These are phyloP conservation scores for Ovis canadensis DNA, from an alignment of 2,113 vertebrate genomes.

Conservation along the genomic window DNA sequence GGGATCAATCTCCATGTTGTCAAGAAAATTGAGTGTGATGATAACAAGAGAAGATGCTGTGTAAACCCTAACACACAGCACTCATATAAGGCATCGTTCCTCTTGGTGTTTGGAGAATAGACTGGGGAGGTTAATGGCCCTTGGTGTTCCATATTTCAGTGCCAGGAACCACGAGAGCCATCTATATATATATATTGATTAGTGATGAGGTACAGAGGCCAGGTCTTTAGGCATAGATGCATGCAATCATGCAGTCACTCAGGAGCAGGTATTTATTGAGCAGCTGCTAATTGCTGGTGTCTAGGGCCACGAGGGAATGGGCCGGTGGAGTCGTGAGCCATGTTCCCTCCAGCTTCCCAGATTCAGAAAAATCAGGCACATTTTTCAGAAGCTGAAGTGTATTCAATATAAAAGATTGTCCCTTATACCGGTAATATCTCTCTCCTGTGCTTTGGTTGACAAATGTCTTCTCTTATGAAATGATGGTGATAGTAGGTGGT, in stretches of 20 bases:
- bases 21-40: not conserved
- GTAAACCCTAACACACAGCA: not conserved
- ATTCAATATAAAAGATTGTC: not conserved
- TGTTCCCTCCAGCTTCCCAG: not conserved
- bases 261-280: conserved; percentile 35
- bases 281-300: not conserved
- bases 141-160: conserved; percentile 19
- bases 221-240: conserved; percentile 38
- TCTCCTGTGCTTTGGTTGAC: not conserved
- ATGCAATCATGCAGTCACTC: not conserved
- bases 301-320: not conserved
- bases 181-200: conserved; percentile 50
- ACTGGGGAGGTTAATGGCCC: conserved; percentile 29
- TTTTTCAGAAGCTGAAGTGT: conserved; percentile 15
- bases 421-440: not conserved
- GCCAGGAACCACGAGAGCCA: not conserved
- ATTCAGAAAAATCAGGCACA: not conserved
- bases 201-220: not conserved
- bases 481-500: not conserved
- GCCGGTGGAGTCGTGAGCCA: not conserved
- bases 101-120: not conserved
- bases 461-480: not conserved
- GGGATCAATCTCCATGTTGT: not conserved
- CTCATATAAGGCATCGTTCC: not conserved
- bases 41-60: not conserved